These are phyloP conservation scores for Gymnocheta viridis DNA, from an alignment of 2,888 invertebrate species.

Conservation along the genomic window DNA sequence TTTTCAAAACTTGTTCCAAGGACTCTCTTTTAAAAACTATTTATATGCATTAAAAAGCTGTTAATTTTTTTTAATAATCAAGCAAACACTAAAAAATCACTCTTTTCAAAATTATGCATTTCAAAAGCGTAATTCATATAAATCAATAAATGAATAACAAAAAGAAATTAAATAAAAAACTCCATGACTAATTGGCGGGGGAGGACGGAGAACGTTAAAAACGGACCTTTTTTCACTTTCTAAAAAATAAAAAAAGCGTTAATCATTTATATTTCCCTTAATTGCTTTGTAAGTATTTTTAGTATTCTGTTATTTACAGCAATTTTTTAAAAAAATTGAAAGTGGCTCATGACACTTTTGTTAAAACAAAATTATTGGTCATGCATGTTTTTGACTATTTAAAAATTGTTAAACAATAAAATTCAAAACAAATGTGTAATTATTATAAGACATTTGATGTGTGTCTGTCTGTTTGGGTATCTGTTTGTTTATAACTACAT, in stretches of 20 bases:
- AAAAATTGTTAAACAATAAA: slow-evolving; percentile 18
- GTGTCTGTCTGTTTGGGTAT: not conserved
- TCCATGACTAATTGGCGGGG: not conserved
- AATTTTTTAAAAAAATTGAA: not conserved
- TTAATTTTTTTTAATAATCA: too few species aligned
- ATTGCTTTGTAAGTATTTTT: not conserved
- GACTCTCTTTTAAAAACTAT: too few species aligned
- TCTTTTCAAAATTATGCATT: slow-evolving; percentile 28
- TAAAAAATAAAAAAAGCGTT: not conserved
- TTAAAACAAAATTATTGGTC: slow-evolving; percentile 5
- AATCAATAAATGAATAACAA: not conserved
- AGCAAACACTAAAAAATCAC: not conserved
- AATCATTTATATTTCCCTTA: not conserved
- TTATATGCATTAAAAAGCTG: too few species aligned
- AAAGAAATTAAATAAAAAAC: not conserved
- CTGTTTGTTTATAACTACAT: not conserved
- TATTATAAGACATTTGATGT: slow-evolving; percentile 1
- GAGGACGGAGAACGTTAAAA: not conserved
- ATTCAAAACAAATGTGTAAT: slow-evolving; percentile 37
- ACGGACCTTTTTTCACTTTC: not conserved
- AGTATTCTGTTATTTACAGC: not conserved
- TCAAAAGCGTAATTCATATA: slow-evolving; percentile 48
- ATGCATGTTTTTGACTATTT: slow-evolving; percentile 6
- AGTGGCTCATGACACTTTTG: not conserved
- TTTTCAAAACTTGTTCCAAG: too few species aligned